Evolutionary conservation across 2,888 invertebrate species (phyloP), one percentile per base, ranked within the genome.

Genomic region (Aporophyla lueneburgensis): DNA sequence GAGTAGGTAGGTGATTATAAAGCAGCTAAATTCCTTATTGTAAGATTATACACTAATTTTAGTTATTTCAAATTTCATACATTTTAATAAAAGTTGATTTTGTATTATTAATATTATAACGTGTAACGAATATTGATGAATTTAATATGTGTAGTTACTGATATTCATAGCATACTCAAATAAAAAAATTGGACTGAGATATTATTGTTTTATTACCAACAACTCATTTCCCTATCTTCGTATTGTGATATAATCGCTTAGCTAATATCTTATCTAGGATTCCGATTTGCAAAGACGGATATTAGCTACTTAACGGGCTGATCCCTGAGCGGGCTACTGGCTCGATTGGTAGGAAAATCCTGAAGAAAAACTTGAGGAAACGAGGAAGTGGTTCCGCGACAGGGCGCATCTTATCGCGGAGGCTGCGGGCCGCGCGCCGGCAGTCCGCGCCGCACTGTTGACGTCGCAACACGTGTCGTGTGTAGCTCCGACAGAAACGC

Each of bases 361-460:
- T 59, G 27, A 73, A 54, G 73, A 81, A 82, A 86, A 86, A 77
- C 62, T 54, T 43, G 46, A 70, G 84, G 80, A 84, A 78, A 81
- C 65, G 86, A 89, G 93, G 93, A 92, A 92, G 87, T 86, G 79
- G 85, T 91, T 92, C 91, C 90, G 91, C 88, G 87, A 89, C 87
- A 87, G 85, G 89, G 89, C 88, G 87, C 87, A 85, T 88, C 65
- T 88, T 84, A 81, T 81, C 89, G 86, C 85, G 83, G 86, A 87
- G 89, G 85, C 89, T 88, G 89, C 78, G 86, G 75, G 76, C 85
- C 80, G 63, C 76, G 77, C 83, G 82, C 76, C 89, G 83, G 83
- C 94, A 96, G 96, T 96, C 91, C 86, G 92, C 93, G 92, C 88
- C 90, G 88, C 90, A 89, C 92, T 90, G 92, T 89, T 92, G 93